Evolutionary conservation across 2,113 vertebrate genomes (phyloP), one percentile per base, ranked within the genome.

Genomic region (Etheostoma spectabile): DNA sequence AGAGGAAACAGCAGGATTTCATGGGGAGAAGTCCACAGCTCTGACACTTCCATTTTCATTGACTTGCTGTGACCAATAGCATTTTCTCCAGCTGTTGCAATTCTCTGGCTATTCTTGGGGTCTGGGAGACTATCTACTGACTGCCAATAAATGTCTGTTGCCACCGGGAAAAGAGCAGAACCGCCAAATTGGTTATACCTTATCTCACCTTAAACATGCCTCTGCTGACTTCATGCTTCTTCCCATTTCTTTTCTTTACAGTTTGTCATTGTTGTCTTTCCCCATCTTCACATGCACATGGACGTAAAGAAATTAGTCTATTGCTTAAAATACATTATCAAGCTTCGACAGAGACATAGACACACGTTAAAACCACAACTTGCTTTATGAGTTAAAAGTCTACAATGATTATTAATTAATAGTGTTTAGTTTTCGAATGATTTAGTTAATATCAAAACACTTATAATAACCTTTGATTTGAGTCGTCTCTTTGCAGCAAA

Each of bases 201-300:
- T 93, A 94, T 94, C 93, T 94, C n/a, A 93, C 92, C 87, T 90
- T 91, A 89, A 93, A 92, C 93, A 94, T 89, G 90, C 91, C 86
- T 91, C 83, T 80, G 89, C 88, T 86, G 91, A 91, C 91, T 93
- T 85, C 72, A 86, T 85, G 87, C 79, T 72, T 83, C 83, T 83
- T 85, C 38, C 78, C 52, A 56, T 81, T 92, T 84, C 68, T 64
- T 83, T 89, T 80, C 61, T 76, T 80, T 72, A 52, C 79, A 30
- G 21, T 73, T 85, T 86, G 79, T 74, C 79, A 80, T 90, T 90
- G 86, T 91, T 91, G 80, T 75, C 62, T 69, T 27, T 16, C 38
- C 24, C 42, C 35, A 22, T 74, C 75, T 67, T 77, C 10, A 64
- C 24, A 61, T 62, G 77, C 71, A 72, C 62, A 42, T 45, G 18